A percentile compares a stretch with the other conserved stretches of the same genome.
phyloP scores from a whole-genome alignment of 2,888 invertebrate species.

The Scaptomyza tumidula region DNA sequence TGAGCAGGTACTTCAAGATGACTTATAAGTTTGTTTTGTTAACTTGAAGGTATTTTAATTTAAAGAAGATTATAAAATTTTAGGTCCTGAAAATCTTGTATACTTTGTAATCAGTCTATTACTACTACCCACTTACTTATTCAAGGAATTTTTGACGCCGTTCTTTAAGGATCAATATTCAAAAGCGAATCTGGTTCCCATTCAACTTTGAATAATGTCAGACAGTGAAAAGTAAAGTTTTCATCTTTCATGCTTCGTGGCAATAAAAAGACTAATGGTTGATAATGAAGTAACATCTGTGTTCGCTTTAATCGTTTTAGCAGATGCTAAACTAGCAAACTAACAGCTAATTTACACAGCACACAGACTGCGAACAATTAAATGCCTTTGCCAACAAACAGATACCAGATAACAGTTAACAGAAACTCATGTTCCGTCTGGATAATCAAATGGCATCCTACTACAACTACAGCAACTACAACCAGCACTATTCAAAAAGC shows the following conservation, averaged over 20 bases:
- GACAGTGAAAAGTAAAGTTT: neutral
- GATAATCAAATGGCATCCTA: slow-evolving; percentile 40
- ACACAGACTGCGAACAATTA: slow-evolving; percentile 28
- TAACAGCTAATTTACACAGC: slow-evolving; percentile 38
- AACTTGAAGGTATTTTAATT: neutral
- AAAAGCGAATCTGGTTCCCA: neutral
- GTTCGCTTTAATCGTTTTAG: slow-evolving; percentile 12
- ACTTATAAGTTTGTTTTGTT: neutral
- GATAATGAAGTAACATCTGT: slow-evolving; percentile 20
- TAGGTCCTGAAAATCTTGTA: neutral
- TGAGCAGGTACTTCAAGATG: neutral
- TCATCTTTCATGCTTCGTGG: neutral
- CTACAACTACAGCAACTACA: slow-evolving; percentile 45
- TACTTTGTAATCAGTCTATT: neutral
- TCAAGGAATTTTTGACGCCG: no score
- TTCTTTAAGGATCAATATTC: no score
- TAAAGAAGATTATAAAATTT: neutral
- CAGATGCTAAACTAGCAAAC: slow-evolving; percentile 33
- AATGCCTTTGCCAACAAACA: slow-evolving; percentile 16
- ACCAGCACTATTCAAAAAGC: slow-evolving; percentile 33
- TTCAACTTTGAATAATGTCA: neutral
- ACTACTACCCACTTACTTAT: neutral
- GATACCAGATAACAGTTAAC: slow-evolving; percentile 17
- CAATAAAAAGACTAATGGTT: neutral
- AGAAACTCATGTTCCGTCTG: slow-evolving; percentile 47